phyloP scores from a whole-genome alignment of 2,888 invertebrate species.

The Zygaena filipendulae region DNA sequence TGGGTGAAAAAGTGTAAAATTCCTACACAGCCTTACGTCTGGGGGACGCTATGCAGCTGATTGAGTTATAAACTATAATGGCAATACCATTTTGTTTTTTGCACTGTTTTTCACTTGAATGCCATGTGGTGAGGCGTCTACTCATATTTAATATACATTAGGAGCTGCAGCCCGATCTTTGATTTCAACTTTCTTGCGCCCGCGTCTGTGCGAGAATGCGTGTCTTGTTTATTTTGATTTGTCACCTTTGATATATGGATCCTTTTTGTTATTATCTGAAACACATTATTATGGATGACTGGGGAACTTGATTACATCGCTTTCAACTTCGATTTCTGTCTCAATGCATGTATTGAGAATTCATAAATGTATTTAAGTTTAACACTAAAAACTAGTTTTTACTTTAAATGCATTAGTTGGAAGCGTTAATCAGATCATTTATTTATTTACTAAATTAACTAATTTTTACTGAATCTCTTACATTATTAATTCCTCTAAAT shows the following conservation, averaged over 20 bases:
- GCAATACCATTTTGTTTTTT: slow-evolving; percentile 57
- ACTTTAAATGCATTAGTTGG: too few species aligned
- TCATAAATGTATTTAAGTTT: too few species aligned
- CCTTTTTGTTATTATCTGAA: slow-evolving; percentile 47
- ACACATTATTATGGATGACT: slow-evolving; percentile 39
- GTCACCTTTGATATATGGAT: slow-evolving; percentile 58
- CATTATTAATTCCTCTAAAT: too few species aligned
- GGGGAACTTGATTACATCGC: slow-evolving; percentile 35
- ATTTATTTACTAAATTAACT: too few species aligned
- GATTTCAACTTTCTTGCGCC: slow-evolving; percentile 47
- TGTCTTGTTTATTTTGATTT: slow-evolving; percentile 61
- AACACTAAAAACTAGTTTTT: too few species aligned
- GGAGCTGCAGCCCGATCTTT: slow-evolving; percentile 38
- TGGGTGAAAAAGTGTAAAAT: slow-evolving; percentile 60
- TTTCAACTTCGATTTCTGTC: slow-evolving; percentile 21
- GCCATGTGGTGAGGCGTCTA: slow-evolving; percentile 32
- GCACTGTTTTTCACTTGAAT: slow-evolving; percentile 58
- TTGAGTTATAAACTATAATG: slow-evolving; percentile 67
- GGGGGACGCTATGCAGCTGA: slow-evolving; percentile 42
- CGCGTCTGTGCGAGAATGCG: slow-evolving; percentile 35
- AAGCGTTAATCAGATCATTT: too few species aligned
- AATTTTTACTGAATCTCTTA: too few species aligned
- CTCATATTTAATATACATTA: slow-evolving; percentile 63
- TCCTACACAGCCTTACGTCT: slow-evolving; percentile 40
- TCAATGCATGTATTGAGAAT: too few species aligned